A percentile compares a stretch with the other conserved stretches of the same genome.
Conservation (phyloP, 35 echinoderm and acorn worm species). For the Chiridota heheva region DNA sequence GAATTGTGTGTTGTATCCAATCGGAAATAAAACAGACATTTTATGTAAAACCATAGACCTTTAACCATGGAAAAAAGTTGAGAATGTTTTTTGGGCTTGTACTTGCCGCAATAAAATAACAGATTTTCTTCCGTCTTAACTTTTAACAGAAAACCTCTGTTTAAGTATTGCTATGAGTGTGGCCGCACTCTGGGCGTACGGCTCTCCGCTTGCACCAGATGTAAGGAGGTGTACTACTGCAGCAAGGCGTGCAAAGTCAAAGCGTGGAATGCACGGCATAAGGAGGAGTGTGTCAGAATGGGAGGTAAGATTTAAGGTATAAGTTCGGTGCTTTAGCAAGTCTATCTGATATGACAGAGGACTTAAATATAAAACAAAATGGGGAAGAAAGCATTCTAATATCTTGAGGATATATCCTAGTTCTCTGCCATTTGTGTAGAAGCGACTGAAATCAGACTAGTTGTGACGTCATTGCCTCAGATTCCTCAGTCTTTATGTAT, state of each 20-base stretch:
- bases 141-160: constrained; percentile 92
- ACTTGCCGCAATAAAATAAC: too few relatives aligned
- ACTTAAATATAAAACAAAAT: background rate
- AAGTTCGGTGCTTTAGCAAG: background rate
- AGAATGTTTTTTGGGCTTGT: too few relatives aligned
- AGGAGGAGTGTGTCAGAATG: constrained; percentile 85
- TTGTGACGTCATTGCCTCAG: too few relatives aligned
- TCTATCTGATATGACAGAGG: background rate
- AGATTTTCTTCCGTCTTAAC: too few relatives aligned
- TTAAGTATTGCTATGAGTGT: constrained; percentile 98
- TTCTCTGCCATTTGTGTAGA: constrained; percentile 74
- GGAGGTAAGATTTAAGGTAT: constrained; percentile 54
- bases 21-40: too few relatives aligned
- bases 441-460: constrained; percentile 71
- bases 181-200: constrained; percentile 80
- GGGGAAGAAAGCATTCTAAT: constrained; percentile 60
- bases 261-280: constrained; percentile 93
- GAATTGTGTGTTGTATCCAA: too few relatives aligned
- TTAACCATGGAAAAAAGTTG: too few relatives aligned
- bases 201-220: constrained; percentile 84
- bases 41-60: too few relatives aligned
- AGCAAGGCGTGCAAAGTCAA: constrained; percentile 95
- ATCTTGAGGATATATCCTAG: constrained; percentile 71
- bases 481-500: too few relatives aligned
- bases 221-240: constrained; percentile 97